Percentiles rank a stretch among this genome's conserved stretches.
Conservation (phyloP, 2,797 vertebrate species). For the Sphenopsis melanotis region DNA sequence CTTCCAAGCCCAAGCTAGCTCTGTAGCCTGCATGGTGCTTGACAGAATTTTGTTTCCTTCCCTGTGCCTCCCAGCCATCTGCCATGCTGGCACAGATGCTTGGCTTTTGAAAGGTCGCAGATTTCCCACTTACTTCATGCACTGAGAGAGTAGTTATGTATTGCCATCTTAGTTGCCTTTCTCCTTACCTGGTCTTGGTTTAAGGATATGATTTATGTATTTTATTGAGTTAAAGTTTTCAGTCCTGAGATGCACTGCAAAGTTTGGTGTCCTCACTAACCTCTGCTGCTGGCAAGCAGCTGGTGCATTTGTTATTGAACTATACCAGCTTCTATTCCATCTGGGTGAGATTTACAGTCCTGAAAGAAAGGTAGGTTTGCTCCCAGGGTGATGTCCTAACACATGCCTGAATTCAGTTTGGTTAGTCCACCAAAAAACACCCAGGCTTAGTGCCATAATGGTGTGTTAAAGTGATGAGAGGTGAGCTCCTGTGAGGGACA, state of each 20-base stretch:
- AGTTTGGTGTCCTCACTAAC: not conserved
- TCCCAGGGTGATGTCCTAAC: not conserved
- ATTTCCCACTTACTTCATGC: not conserved
- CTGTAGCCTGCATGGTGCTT: not conserved
- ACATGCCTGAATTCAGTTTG: not conserved
- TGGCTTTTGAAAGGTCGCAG: not conserved
- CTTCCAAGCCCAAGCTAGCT: not conserved
- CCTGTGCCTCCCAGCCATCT: constrained; percentile 17
- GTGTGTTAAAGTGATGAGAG: not conserved
- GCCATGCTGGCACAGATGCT: not conserved
- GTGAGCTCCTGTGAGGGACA: not conserved
- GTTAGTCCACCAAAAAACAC: not conserved
- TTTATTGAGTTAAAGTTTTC: not conserved
- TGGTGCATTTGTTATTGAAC: rapidly evolving
- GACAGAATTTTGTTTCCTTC: not conserved
- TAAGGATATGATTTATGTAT: not conserved
- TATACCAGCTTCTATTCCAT: not conserved
- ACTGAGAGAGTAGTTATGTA: not conserved
- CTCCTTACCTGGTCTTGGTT: not conserved
- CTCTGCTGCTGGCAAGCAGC: not conserved
- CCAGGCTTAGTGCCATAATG: not conserved
- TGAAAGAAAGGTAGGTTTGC: not conserved
- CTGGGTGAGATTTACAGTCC: not conserved
- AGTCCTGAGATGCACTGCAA: not conserved
- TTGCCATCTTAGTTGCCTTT: not conserved